These are phyloP conservation scores for Sinocyclocheilus rhinocerous DNA, from an alignment of 2,113 vertebrate genomes.

Conservation along the genomic window DNA sequence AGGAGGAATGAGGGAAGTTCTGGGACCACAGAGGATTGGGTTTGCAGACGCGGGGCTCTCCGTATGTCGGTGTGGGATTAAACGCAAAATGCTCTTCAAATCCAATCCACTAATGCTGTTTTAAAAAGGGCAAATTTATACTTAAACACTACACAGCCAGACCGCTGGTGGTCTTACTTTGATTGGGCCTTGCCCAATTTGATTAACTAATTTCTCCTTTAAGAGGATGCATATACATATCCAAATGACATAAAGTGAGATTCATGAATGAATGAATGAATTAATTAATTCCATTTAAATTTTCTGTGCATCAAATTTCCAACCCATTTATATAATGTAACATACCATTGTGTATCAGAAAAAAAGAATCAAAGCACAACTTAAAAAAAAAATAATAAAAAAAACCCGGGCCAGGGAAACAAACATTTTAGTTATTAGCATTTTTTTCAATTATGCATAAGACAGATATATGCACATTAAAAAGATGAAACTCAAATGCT, in stretches of 20 bases:
- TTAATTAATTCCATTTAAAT: too few relatives aligned
- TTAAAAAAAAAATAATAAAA: slow-evolving; percentile 25
- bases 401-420: slow-evolving; percentile 50
- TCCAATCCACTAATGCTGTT: slow-evolving; percentile 47
- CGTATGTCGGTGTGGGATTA: slow-evolving; percentile 30
- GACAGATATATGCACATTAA: slow-evolving; percentile 73
- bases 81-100: slow-evolving; percentile 50
- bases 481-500: slow-evolving; percentile 68
- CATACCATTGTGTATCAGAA: slow-evolving; percentile 21
- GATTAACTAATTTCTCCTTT: too few relatives aligned
- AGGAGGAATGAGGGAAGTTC: slow-evolving; percentile 11
- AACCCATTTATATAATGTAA: background rate
- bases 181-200: too few relatives aligned
- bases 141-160: slow-evolving; percentile 25
- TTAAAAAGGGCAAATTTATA: slow-evolving; percentile 49
- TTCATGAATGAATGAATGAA: too few relatives aligned
- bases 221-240: background rate
- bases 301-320: background rate
- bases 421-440: slow-evolving; percentile 71
- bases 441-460: slow-evolving; percentile 78
- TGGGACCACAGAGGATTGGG: slow-evolving; percentile 47
- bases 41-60: slow-evolving; percentile 39
- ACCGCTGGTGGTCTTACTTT: background rate
- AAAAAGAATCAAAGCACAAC: slow-evolving; percentile 30
- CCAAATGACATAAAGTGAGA: background rate